Base-by-base conservation (phyloP, 2,888 invertebrate species). In the Carabus problematicus region DNA sequence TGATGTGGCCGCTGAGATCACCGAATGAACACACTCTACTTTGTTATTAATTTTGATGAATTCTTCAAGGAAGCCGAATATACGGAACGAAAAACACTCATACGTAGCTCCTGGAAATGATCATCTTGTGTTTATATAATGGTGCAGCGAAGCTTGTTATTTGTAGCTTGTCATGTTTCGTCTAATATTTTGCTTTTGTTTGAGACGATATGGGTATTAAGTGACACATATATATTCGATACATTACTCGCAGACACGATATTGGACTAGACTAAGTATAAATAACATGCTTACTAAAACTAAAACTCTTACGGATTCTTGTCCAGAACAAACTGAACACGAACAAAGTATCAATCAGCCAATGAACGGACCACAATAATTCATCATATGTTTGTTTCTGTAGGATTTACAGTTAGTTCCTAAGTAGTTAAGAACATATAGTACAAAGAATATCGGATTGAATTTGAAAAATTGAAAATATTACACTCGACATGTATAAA, bases 201-300 rank as follows among this genome's bases (percentile, higher is more conserved):
- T 45, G 11, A 45, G 19, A 18, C 52, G n/a, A 39, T 19, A 19
- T 49, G 52, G 29, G 29, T 29, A 29, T 3, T 29, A 29, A 29
- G 6, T 29, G 2, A 29, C 29, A 6, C 29, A 29, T 29, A 6
- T 6, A 29, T 29, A 29, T n/a, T 49, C 42, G 45, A n/a, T 43
- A 47, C 40, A 39, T 29, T 58, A 66, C 29, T 16, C 56, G 16
- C 14, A 66, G 40, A 43, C 56, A 62, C 41, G 39, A 59, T 12
- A 12, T 7, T n/a, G 49, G 62, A 56, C 64, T 64, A 64, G 64
- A 64, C 64, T 64, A 55, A 59, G 41, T 12, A 59, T 59, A 59
- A 41, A 59, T 41, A 56, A 64, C 64, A 64, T 62, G 62, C 62
- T 49, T 61, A 56, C 52, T 12, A 52, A 9, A 52, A 12, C 52